phyloP scores from a whole-genome alignment of 2,888 invertebrate species.

The Papilio demoleus region DNA sequence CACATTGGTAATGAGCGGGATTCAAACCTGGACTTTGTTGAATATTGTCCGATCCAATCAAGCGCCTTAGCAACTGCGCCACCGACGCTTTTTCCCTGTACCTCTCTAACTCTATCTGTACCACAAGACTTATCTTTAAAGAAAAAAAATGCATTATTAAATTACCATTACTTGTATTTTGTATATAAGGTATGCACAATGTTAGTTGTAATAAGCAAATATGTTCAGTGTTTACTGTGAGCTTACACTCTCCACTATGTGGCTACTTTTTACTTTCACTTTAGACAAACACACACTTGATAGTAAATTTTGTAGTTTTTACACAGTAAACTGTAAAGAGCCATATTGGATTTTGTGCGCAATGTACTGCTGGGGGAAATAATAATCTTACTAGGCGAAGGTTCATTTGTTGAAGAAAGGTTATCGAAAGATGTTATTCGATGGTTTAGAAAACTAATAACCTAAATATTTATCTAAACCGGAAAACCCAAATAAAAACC shows the following conservation, averaged over 20 bases:
- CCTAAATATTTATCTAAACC: not conserved
- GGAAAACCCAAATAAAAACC: too few relatives aligned
- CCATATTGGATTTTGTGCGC: conserved; percentile 4
- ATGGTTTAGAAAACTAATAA: not conserved
- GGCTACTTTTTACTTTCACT: conserved; percentile 34
- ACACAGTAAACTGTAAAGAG: conserved; percentile 8
- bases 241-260: not conserved
- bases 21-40: too few relatives aligned
- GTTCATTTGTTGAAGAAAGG: not conserved
- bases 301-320: conserved; percentile 19
- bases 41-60: too few relatives aligned
- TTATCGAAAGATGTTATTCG: not conserved
- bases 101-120: too few relatives aligned
- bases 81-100: too few relatives aligned
- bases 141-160: too few relatives aligned
- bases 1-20: too few relatives aligned
- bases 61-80: too few relatives aligned
- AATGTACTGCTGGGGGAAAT: not conserved
- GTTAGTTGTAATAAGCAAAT: conserved; percentile 9
- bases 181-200: not conserved
- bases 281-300: conserved; percentile 1
- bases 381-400: conserved; percentile 19
- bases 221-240: conserved; percentile 13
- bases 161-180: too few relatives aligned
- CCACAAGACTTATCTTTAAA: too few relatives aligned